Base-by-base conservation (phyloP, 2,113 vertebrate species). In the Cichladusa arquata region DNA sequence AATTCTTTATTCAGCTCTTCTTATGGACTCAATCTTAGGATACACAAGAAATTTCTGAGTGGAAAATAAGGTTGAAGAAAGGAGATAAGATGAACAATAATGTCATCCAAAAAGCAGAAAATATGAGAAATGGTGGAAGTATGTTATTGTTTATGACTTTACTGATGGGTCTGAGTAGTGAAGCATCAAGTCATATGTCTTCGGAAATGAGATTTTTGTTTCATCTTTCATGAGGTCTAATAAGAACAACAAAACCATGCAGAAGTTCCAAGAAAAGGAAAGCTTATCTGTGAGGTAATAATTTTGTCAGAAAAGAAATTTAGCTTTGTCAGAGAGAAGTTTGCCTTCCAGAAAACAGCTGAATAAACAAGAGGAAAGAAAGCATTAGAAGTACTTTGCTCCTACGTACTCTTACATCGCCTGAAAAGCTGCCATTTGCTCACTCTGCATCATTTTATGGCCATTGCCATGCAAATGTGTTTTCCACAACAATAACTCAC, bases 391-490 rank as follows among this genome's bases (percentile, higher is more conserved):
- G 31, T 11, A 11, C 18, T 77, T 64, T 12, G 1, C 4, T 78
- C 38, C 13, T 34, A 15, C 3, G 1, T 9, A 8, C 19, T 60
- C 19, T 36, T 36, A 38, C 5, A 17, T 40, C 5, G 14, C n/a
- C 29, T 33, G 10, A 66, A 83, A 76, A 80, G 14, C 3, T 72
- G 34, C 13, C 25, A 1, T 48, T 72, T 67, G 22, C 31, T 81
- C 33, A 44, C 60, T 67, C 20, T 72, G 15, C 7, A 1, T 60
- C 8, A 11, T 58, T 53, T 54, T 11, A 22, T 11, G 8, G 24
- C 15, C 8, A 7, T 12, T 67, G 29, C 7, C 29, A 9, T 2
- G 0, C 33, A 61, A 42, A 31, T 16, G n/a, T 6, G 18, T 23
- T 78, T 62, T 19, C 58, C 22, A 17, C 18, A 54, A 8, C 9